phyloP scores from a whole-genome alignment of 2,888 invertebrate genomes.

The Scelioninae gen. 2 region DNA sequence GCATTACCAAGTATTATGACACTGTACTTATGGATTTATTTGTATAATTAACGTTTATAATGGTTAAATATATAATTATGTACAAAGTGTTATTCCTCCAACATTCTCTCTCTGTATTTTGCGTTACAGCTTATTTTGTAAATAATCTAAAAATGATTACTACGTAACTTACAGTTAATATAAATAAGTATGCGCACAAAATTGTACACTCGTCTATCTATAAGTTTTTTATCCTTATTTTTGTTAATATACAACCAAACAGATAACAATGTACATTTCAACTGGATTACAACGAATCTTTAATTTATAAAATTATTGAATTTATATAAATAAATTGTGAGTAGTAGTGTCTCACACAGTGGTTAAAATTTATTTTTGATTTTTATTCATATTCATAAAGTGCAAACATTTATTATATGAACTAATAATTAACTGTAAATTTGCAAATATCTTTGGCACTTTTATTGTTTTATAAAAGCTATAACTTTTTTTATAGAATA shows the following conservation, averaged over 20 bases:
- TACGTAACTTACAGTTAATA: slow-evolving; percentile 57
- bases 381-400: too few relatives aligned
- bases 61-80: slow-evolving; percentile 63
- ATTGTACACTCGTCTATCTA: slow-evolving; percentile 55
- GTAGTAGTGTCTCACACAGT: too few relatives aligned
- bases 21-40: slow-evolving; percentile 61
- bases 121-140: slow-evolving; percentile 35
- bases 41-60: slow-evolving; percentile 60
- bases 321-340: too few relatives aligned
- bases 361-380: too few relatives aligned
- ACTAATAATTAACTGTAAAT: too few relatives aligned
- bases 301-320: too few relatives aligned
- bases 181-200: slow-evolving; percentile 59
- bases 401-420: too few relatives aligned
- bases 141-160: slow-evolving; percentile 52
- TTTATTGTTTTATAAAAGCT: too few relatives aligned
- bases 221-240: slow-evolving; percentile 19
- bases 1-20: slow-evolving; percentile 61
- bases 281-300: slow-evolving; percentile 1
- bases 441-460: too few relatives aligned
- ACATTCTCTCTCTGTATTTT: slow-evolving; percentile 30
- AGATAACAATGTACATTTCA: slow-evolving; percentile 32
- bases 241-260: slow-evolving; percentile 55
- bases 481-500: too few relatives aligned
- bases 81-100: slow-evolving; percentile 60